Base-by-base conservation (phyloP, 2,888 invertebrate species). In the Sesamia inferens region DNA sequence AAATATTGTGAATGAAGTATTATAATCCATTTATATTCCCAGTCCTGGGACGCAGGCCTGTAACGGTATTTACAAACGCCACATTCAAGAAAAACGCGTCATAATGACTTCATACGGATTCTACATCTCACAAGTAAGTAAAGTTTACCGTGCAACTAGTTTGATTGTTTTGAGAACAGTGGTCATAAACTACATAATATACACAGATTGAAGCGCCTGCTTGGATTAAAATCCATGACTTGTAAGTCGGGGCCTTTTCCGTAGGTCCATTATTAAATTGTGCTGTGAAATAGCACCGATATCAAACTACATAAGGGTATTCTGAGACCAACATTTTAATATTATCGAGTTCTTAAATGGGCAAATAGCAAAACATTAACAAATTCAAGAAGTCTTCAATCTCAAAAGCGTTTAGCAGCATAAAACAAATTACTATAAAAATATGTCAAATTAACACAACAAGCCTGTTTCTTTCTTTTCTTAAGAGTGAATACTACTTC, bases 361-460 rank as follows among this genome's bases (percentile, higher is more conserved):
- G n/a, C 6, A 69, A 19, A 11, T 51, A 4, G 14, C 14, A 14
- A 14, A 10, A 54, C 11, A 24, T 24, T 39, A 58, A 39, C 14
- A 4, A 16, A 19, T 5, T 19, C 6, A n/a, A 76, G 19, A 54
- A n/a, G 24, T 76, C 22, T 22, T 76, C 19, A 67, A 42, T 51
- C 42, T 51, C 5, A 59, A 42, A 67, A 68, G 31, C 14, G 19
- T 16, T 31, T 11, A 51, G 16, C 19, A 31, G 0, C 1, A 57
- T 61, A 62, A 65, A 71, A 79, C 51, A 48, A 64, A 54, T 0
- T 14, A 11, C 42, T 71, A 66, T 65, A 82, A 84, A 71, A 68
- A 51, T 19, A 78, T 62, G 31, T 64, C 71, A 73, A 48, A 71
- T 68, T 73, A 68, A 63, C 54, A 84, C 62, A 82, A 79, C 67